These are phyloP conservation scores for Verasper variegatus DNA, from an alignment of 2,113 vertebrate genomes.

Conservation along the genomic window DNA sequence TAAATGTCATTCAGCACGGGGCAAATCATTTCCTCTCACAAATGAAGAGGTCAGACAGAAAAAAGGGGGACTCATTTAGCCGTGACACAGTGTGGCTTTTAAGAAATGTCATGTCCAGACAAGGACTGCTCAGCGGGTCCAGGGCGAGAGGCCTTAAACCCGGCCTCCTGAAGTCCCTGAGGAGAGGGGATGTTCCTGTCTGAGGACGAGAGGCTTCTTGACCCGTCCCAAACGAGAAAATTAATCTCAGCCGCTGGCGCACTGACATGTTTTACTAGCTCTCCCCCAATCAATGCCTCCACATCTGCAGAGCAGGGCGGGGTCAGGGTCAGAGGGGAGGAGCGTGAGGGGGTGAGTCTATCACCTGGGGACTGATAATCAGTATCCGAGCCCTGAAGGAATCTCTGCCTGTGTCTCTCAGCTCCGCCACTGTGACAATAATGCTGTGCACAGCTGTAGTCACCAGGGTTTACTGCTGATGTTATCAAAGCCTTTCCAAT, in stretches of 20 bases:
- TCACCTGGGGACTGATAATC: slow-evolving; percentile 30
- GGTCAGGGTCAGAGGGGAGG: neutral
- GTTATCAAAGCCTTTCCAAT: slow-evolving; percentile 31
- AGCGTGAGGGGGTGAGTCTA: neutral
- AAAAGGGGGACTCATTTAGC: slow-evolving; percentile 51
- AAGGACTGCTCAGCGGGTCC: slow-evolving; percentile 33
- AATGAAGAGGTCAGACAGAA: slow-evolving; percentile 65
- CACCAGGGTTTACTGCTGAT: slow-evolving; percentile 11
- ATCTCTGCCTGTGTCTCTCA: neutral
- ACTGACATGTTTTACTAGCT: neutral
- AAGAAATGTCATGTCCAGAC: slow-evolving; percentile 71
- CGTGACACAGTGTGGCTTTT: slow-evolving; percentile 46
- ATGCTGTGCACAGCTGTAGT: slow-evolving; percentile 6
- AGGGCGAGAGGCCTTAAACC: slow-evolving; percentile 9
- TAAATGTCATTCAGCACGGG: slow-evolving; percentile 77
- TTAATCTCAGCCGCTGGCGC: neutral
- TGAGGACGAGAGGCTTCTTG: slow-evolving; percentile 1
- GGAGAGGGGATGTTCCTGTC: slow-evolving; percentile 11
- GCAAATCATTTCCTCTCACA: slow-evolving; percentile 62
- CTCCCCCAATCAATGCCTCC: slow-evolving; percentile 2
- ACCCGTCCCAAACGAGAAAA: neutral
- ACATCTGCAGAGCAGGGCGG: neutral
- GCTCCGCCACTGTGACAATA: neutral
- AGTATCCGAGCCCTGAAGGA: neutral
- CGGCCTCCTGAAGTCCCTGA: neutral